A percentile compares a stretch with the other conserved stretches of the same genome.
These are phyloP conservation scores for Camponotus floridanus DNA, from an alignment of 1,140 invertebrate genomes.

Conservation along the genomic window DNA sequence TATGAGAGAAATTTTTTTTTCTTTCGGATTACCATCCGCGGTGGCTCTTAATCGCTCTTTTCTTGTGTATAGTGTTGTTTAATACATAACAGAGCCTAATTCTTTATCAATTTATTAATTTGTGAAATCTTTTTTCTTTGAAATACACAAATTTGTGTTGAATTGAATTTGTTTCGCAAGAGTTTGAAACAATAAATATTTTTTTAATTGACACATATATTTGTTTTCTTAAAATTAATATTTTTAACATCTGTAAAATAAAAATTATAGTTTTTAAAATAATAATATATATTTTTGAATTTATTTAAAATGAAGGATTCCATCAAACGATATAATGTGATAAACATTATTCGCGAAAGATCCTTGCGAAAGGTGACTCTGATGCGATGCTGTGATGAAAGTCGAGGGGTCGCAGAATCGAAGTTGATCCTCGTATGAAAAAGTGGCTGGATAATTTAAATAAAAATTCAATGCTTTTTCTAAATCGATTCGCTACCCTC, in stretches of 20 bases:
- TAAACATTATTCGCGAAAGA: not conserved
- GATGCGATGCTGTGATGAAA: not conserved
- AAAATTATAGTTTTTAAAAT: not conserved
- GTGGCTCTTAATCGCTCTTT: no score
- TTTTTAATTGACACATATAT: not conserved
- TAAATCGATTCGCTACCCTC: slow-evolving; percentile 29
- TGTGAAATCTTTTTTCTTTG: no score
- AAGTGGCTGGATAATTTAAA: slow-evolving; percentile 42
- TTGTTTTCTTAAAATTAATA: not conserved
- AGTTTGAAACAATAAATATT: slow-evolving; percentile 1
- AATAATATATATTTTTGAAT: not conserved
- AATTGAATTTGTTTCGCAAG: not conserved
- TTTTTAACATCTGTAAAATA: not conserved
- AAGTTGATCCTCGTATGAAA: not conserved
- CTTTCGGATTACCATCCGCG: no score
- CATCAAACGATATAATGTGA: not conserved
- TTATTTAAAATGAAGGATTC: not conserved
- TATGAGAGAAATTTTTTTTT: not conserved
- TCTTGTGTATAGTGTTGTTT: no score
- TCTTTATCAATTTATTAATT: no score
- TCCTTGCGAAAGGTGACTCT: not conserved
- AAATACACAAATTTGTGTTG: not conserved
- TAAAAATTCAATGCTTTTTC: slow-evolving; percentile 31
- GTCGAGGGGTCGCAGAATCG: not conserved
- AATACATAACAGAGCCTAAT: no score